Evolutionary conservation across 2,113 vertebrate genomes (phyloP), one percentile per base, ranked within the genome.

Genomic region (Phrynosoma platyrhinos): DNA sequence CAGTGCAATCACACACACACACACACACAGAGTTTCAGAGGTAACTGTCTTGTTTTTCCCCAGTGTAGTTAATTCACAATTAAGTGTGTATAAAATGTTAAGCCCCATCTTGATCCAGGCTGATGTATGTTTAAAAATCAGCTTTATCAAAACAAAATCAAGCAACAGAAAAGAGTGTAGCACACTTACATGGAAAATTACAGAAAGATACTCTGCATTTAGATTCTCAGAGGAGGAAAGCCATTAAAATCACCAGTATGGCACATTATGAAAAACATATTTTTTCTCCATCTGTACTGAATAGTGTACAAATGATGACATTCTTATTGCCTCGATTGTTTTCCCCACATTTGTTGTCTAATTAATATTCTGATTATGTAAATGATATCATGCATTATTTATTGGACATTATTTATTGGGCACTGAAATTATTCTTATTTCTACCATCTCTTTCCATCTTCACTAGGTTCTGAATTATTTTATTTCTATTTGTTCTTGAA

Each of bases 381-480:
- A 82, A 55, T 77, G 80, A 77, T 83, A 23, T 83, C 58, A 88
- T 88, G 40, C 79, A 88, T 76, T n/a, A n/a, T n/a, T n/a, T n/a
- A n/a, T n/a, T n/a, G n/a, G n/a, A n/a, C 42, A 47, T 47, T 88
- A 88, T 88, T 83, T 83, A 83, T 88, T 69, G 72, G 40, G 32
- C 72, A 68, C 66, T 89, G 71, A 86, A 91, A 79, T 21, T 9
- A 84, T 68, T 89, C 93, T 93, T 76, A n/a, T n/a, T n/a, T n/a
- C n/a, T n/a, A 47, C 62, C 47, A 76, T 53, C 58, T 84, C 23
- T 71, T 88, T 88, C 75, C 58, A 88, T 79, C 52, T 88, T 84
- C 25, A 82, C 30, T 81, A 40, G 52, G 23, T 81, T 79, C 81
- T 84, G n/a, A 88, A 78, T 8, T 79, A 58, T 78, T 62, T 72